Evolutionary conservation across 2,888 invertebrate species (phyloP).

Genomic region (Cephus sareptanus): DNA sequence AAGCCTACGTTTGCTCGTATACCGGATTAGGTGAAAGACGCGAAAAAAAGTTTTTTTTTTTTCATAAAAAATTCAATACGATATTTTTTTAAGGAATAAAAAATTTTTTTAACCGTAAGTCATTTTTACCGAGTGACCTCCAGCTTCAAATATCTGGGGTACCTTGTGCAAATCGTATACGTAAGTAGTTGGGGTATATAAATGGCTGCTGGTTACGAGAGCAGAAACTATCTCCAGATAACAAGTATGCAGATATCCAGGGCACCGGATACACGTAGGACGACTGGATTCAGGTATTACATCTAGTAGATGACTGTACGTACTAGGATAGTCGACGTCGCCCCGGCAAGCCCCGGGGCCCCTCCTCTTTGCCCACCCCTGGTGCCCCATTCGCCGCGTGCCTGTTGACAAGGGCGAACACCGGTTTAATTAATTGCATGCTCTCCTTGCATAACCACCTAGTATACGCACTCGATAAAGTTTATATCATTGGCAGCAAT

Average conservation of each 20-base stretch:
- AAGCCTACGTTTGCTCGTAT: too few species aligned
- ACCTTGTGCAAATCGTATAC: not conserved
- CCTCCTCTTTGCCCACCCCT: slow-evolving; percentile 31
- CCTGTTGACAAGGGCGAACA: slow-evolving; percentile 51
- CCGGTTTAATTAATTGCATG: slow-evolving; percentile 55
- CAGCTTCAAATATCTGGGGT: not conserved
- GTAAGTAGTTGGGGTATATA: not conserved
- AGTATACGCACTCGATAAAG: not conserved
- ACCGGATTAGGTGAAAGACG: not conserved
- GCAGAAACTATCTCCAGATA: not conserved
- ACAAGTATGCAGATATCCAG: slow-evolving; percentile 38
- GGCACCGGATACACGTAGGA: slow-evolving; percentile 42
- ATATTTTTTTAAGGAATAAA: not conserved
- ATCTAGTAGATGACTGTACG: slow-evolving; percentile 52
- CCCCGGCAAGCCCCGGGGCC: slow-evolving; percentile 49
- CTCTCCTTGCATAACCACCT: not conserved
- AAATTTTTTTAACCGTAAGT: too few species aligned
- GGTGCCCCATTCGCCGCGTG: slow-evolving; percentile 33
- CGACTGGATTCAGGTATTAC: slow-evolving; percentile 60
- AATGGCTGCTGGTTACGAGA: not conserved
- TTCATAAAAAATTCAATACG: too few species aligned
- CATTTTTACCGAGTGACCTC: not conserved
- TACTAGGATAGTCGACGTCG: slow-evolving; percentile 37
- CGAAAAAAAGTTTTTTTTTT: not conserved
- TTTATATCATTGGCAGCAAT: not conserved